Evolutionary conservation across 2,113 vertebrate species (phyloP).

Genomic region (Megaptera novaeangliae): DNA sequence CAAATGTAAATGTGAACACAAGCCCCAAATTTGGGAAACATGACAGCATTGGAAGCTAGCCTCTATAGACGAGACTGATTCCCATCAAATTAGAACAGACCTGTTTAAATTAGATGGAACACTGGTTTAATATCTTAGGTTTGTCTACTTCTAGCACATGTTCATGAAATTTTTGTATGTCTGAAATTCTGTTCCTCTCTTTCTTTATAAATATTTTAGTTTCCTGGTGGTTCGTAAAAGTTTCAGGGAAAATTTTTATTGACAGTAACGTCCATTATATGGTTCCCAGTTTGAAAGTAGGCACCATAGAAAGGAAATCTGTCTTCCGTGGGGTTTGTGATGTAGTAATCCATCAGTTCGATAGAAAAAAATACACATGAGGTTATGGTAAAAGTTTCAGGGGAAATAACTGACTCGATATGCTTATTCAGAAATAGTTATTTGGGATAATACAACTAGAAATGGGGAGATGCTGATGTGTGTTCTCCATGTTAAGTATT

Average conservation of each 20-base stretch:
- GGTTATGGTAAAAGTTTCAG: neutral
- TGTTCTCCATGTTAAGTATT: neutral
- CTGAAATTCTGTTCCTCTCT: neutral
- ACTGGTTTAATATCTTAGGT: neutral
- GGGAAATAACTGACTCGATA: neutral
- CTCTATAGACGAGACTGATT: neutral
- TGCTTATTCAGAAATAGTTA: neutral
- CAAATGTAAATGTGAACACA: neutral
- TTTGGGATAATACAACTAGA: neutral
- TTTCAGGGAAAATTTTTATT: constrained; percentile 10
- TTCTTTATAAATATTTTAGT: neutral
- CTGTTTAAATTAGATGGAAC: neutral
- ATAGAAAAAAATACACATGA: neutral
- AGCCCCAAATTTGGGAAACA: neutral
- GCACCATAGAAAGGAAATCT: neutral
- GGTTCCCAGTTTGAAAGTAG: neutral
- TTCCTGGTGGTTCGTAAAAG: neutral
- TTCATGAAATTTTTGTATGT: neutral
- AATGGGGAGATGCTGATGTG: neutral
- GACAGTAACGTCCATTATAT: neutral
- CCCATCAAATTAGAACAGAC: neutral
- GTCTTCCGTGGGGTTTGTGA: neutral
- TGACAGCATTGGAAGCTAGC: neutral
- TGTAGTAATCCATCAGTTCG: neutral
- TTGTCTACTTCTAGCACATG: neutral